A percentile compares a stretch with the other conserved stretches of the same genome.
phyloP scores from a whole-genome alignment of 2,888 invertebrate species.

The Ferdinandea cuprea region DNA sequence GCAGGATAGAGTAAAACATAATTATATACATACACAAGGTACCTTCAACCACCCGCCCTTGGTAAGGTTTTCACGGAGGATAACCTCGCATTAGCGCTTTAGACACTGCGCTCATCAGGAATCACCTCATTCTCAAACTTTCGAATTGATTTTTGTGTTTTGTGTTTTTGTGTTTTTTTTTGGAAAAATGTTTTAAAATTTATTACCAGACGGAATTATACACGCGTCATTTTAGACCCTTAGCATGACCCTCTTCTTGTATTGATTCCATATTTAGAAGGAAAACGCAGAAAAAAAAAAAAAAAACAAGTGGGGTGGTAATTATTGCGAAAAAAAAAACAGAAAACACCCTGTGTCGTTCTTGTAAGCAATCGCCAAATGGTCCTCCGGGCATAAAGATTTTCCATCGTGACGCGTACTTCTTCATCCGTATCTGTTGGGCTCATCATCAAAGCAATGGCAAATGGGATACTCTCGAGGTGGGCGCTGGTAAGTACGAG shows the following conservation, averaged over 20 bases:
- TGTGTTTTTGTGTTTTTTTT: no score
- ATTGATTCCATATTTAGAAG: constrained; percentile 61
- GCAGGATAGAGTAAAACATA: constrained; percentile 58
- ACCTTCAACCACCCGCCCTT: constrained; percentile 40
- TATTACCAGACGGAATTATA: constrained; percentile 61
- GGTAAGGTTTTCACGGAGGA: constrained; percentile 62
- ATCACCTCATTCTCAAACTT: constrained; percentile 62
- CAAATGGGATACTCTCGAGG: constrained; percentile 21
- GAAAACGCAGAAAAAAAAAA: constrained; percentile 11
- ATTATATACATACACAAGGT: constrained; percentile 57
- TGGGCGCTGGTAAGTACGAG: background rate
- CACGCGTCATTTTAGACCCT: constrained; percentile 50
- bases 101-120: constrained; percentile 64
- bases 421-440: constrained; percentile 63
- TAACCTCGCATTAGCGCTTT: constrained; percentile 71
- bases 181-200: constrained; percentile 57
- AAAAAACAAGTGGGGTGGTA: constrained; percentile 50
- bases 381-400: constrained; percentile 62
- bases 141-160: constrained; percentile 58
- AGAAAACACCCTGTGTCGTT: constrained; percentile 18
- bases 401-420: constrained; percentile 67
- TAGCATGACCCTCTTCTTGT: constrained; percentile 48
- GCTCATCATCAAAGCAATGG: constrained; percentile 61
- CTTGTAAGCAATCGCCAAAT: constrained; percentile 43
- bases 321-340: constrained; percentile 50